Evolutionary conservation across 2,888 invertebrate species (phyloP), one percentile per base, ranked within the genome.

Genomic region (Steinernema carpocapsae): DNA sequence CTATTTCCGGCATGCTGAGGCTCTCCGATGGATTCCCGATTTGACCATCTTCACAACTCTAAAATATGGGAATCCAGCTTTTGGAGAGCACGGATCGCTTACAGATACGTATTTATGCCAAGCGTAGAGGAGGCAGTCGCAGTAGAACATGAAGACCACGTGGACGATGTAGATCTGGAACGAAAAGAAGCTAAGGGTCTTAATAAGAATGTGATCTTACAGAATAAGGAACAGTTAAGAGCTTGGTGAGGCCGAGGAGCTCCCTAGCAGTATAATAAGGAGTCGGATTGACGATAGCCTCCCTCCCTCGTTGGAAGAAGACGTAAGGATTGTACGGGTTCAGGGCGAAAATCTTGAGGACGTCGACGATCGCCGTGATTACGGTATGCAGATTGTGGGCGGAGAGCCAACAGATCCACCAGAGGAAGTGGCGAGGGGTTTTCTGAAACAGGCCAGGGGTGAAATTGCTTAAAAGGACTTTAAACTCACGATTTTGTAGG

Each of bases 61-160:
- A 24, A 4, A 51, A 56, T n/a, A 17, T 19, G 48, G 48, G 7
- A 4, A 19, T 48, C 6, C 3, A 48, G 7, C 4, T n/a, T 48
- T 17, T 10, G n/a, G 7, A 17, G 7, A n/a, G 3, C 19, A 17
- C 6, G 48, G 6, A 6, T 17, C 7, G 48, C 19, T 48, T 48
- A 48, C 48, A 14, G 56, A 19, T 6, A 56, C 14, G 26, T 56
- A 26, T 24, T 56, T 56, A 14, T 26, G 22, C 56, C 56, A 56
- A 3, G 56, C 22, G 56, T 56, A 56, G 26, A 56, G 24, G 26
- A 56, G 56, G 17, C 56, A 56, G 56, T 56, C 56, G 26, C 56
- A 56, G 56, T 56, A 56, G 56, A 56, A 56, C 56, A 56, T 56
- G 56, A 56, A 56, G 24, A 56, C 56, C n/a, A 56, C 56, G 56